Conservation (phyloP, 2,888 invertebrate genomes). For the Augiades crinisus region DNA sequence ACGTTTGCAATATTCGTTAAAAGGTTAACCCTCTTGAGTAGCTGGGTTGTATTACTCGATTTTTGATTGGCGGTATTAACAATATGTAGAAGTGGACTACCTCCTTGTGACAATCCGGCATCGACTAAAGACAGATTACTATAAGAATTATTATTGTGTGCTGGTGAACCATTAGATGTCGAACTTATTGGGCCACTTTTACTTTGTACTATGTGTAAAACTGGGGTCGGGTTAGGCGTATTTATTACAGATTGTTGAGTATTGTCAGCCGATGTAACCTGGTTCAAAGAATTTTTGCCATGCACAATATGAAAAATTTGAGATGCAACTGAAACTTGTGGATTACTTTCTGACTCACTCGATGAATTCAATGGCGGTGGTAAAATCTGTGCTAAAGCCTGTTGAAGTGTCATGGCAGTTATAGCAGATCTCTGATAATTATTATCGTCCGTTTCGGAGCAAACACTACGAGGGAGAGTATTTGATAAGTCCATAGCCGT, state of each 20-base stretch:
- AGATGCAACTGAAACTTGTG: slow-evolving; percentile 46
- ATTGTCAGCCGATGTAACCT: slow-evolving; percentile 66
- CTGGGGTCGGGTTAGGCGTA: slow-evolving; percentile 59
- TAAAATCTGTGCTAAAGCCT: slow-evolving; percentile 72
- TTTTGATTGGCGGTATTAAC: slow-evolving; percentile 71
- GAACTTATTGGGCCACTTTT: slow-evolving; percentile 46
- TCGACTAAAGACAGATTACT: slow-evolving; percentile 70
- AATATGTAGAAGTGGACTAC: slow-evolving; percentile 74
- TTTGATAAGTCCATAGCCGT: slow-evolving; percentile 31
- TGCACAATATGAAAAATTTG: slow-evolving; percentile 76
- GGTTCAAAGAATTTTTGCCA: slow-evolving; percentile 67
- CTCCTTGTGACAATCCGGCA: slow-evolving; percentile 64
- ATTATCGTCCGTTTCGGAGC: slow-evolving; percentile 35
- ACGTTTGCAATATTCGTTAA: slow-evolving; percentile 71
- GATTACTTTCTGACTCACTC: slow-evolving; percentile 49
- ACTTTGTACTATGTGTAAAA: slow-evolving; percentile 74
- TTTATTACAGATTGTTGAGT: slow-evolving; percentile 65
- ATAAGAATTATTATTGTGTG: slow-evolving; percentile 54
- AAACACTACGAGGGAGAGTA: background rate
- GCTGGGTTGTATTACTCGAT: slow-evolving; percentile 56
- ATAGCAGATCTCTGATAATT: slow-evolving; percentile 53
- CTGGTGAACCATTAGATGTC: slow-evolving; percentile 48
- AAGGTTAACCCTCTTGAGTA: slow-evolving; percentile 74
- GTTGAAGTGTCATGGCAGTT: slow-evolving; percentile 68
- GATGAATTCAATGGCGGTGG: slow-evolving; percentile 68